Evolutionary conservation across 1,140 invertebrate species (phyloP).

Genomic region (Eumaeus atala): DNA sequence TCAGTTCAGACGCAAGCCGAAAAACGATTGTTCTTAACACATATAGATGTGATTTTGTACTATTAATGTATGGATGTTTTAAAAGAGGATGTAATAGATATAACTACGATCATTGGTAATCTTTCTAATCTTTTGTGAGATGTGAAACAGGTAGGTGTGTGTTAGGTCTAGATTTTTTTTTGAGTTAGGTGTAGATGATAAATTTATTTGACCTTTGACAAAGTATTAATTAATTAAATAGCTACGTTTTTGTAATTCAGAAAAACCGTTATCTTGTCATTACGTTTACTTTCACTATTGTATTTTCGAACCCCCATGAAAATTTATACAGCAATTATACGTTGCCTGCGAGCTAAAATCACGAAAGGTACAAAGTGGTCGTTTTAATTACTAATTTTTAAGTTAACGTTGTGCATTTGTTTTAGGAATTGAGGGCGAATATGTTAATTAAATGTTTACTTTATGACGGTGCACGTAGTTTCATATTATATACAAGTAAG

Average conservation of each 20-base stretch:
- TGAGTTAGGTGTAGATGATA: too few species aligned
- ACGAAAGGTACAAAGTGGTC: slow-evolving; percentile 1
- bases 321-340: slow-evolving; percentile 3
- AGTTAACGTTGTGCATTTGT: slow-evolving; percentile 2
- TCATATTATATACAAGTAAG: background rate
- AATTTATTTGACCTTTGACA: background rate
- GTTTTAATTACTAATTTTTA: slow-evolving; percentile 5
- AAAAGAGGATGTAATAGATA: too few species aligned
- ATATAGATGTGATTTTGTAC: too few species aligned
- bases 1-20: too few species aligned
- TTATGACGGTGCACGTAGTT: background rate
- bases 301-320: slow-evolving; percentile 5
- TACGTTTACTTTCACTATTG: background rate
- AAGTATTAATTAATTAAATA: background rate
- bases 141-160: too few species aligned
- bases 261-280: slow-evolving; percentile 4
- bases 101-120: too few species aligned
- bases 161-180: too few species aligned
- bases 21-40: too few species aligned
- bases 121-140: too few species aligned
- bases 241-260: background rate
- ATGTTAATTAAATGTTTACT: too few species aligned
- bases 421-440: background rate
- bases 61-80: too few species aligned
- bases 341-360: slow-evolving; percentile 6